phyloP scores from a whole-genome alignment of 2,113 vertebrate genomes.

The Cisticola juncidis region DNA sequence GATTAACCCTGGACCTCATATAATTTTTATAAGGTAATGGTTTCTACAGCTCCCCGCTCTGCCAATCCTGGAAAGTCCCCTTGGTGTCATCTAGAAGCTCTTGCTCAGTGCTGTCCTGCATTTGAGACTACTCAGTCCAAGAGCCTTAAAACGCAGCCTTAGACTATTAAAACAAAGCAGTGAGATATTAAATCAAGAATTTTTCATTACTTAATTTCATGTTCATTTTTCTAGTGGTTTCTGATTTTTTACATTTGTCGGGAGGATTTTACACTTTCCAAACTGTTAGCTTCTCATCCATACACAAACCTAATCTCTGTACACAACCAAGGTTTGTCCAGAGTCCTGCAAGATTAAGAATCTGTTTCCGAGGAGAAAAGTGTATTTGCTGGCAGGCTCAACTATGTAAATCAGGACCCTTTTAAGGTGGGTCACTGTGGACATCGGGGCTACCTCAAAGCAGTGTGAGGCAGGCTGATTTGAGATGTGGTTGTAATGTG shows the following conservation, averaged over 20 bases:
- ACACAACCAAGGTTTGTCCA: neutral
- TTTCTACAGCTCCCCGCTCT: neutral
- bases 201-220: neutral
- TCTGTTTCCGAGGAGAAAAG: neutral
- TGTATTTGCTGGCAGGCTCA: neutral
- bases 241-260: neutral
- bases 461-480: fast-evolving
- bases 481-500: neutral
- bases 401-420: neutral
- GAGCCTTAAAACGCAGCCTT: neutral
- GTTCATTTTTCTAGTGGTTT: neutral
- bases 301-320: neutral
- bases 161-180: neutral
- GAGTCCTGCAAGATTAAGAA: neutral
- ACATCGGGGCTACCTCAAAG: neutral
- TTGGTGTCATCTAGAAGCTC: neutral
- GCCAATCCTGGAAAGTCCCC: neutral
- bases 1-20: neutral
- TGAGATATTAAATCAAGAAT: neutral
- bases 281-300: neutral
- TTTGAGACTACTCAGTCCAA: neutral
- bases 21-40: neutral
- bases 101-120: neutral
- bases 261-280: neutral
- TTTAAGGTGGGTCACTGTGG: neutral